phyloP scores from a whole-genome alignment of 2,888 invertebrate species.

The Panorpa germanica region DNA sequence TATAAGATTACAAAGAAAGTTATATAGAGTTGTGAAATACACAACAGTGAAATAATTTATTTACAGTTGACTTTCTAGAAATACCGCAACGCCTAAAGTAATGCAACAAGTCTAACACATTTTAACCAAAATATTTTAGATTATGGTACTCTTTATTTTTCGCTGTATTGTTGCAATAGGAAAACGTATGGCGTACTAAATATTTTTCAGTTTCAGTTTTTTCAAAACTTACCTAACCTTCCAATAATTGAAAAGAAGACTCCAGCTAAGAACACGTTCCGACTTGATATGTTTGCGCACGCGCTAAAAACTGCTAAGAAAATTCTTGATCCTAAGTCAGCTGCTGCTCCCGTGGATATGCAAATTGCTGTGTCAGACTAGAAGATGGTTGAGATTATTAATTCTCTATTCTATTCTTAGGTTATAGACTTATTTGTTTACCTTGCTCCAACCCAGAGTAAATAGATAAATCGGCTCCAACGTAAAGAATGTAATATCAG shows the following conservation, averaged over 20 bases:
- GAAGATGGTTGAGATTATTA: no score
- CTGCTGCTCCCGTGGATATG: slow-evolving; percentile 46
- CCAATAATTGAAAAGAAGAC: slow-evolving; percentile 44
- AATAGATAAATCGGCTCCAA: slow-evolving; percentile 37
- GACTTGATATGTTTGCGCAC: slow-evolving; percentile 37
- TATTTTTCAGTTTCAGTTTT: neutral
- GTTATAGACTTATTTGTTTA: slow-evolving; percentile 10
- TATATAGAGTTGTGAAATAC: no score
- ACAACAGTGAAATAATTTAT: no score
- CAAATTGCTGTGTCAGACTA: slow-evolving; percentile 43
- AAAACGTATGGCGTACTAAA: slow-evolving; percentile 1
- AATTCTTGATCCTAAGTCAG: slow-evolving; percentile 46
- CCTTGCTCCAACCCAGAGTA: slow-evolving; percentile 20
- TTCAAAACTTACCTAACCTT: slow-evolving; percentile 38
- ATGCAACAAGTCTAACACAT: no score
- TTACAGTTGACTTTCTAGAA: no score
- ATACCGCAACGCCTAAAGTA: no score
- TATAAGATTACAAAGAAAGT: no score
- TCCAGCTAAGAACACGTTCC: slow-evolving; percentile 42
- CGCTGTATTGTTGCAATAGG: no score
- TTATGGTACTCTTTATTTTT: no score
- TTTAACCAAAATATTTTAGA: no score
- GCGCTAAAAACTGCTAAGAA: slow-evolving; percentile 39
- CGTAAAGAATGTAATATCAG: slow-evolving; percentile 50
- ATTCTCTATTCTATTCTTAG: no score